These are phyloP conservation scores for Psittacula derbiana DNA, from an alignment of 2,797 vertebrate genomes.

Conservation along the genomic window DNA sequence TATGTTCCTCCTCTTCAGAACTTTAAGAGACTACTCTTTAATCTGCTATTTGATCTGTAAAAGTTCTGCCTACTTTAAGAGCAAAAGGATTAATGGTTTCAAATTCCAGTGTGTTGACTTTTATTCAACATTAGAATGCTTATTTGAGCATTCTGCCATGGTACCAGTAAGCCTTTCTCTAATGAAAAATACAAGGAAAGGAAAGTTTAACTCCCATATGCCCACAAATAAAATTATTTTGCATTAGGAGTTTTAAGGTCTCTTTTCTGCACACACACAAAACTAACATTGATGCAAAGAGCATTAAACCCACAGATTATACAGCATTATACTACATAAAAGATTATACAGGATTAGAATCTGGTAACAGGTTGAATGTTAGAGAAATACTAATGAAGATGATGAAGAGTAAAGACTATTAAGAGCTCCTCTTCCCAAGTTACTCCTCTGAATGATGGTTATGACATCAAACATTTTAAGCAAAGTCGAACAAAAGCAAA, in stretches of 20 bases:
- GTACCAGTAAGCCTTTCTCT: constrained; percentile 71
- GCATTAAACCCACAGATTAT: not conserved
- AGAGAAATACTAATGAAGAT: not conserved
- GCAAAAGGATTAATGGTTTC: constrained; percentile 82
- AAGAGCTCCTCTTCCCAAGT: not conserved
- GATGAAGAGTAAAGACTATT: not conserved
- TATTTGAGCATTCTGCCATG: constrained; percentile 76
- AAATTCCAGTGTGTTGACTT: constrained; percentile 77
- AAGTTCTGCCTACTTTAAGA: constrained; percentile 77
- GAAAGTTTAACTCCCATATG: constrained; percentile 73
- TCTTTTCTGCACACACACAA: not conserved
- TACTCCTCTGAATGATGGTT: not conserved
- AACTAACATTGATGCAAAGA: not conserved
- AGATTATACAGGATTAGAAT: not conserved
- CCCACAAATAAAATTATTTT: constrained; percentile 32
- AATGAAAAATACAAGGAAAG: constrained; percentile 71
- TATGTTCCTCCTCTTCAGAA: constrained; percentile 63
- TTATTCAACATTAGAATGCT: constrained; percentile 82
- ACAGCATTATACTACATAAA: not conserved
- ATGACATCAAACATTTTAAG: not conserved
- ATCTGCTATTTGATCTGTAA: constrained; percentile 73
- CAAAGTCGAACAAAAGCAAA: not conserved
- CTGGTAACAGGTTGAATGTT: not conserved
- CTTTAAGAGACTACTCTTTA: constrained; percentile 70
- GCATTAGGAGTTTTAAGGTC: not conserved